Base-by-base conservation (phyloP, 2,888 invertebrate species). In the Xylophagus ater region DNA sequence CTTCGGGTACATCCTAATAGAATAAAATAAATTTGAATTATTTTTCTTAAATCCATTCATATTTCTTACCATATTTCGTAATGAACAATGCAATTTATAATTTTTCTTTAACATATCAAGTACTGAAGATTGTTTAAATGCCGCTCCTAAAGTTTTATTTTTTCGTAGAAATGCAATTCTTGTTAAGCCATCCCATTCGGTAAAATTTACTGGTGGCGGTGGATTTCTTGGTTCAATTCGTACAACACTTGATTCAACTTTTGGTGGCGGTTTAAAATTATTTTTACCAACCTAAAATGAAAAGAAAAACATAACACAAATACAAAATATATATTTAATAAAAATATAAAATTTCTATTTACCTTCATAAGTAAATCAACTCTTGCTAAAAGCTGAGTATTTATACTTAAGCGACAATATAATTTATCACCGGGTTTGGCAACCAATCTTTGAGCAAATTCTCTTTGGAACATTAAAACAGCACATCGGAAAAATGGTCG, bases 231-330 rank as follows among this genome's bases (percentile, higher is more conserved):
- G 98, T 59, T 98, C 97, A 58, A 99, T 82, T 54, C 98, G 73
- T 0, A 99, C 94, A 3, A 99, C 97, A 65, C 87, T 88, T 0
- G 97, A 97, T 62, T 99, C 98, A 2, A 99, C 97, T 73, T 97
- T 97, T 4, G 98, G 98, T 28, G 98, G 97, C 13, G 98, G 98
- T 46, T 85, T 77, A 59, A 99, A 98, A 67, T 98, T 98, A 62
- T 97, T 97, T 68, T 88, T 92, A 2, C 96, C 96, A 53, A 97
- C 62, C 46, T 90, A 79, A 82, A 60, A 49, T 66, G 65, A 47
- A 52, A 44, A 54, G 58, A 14, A 4, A 14, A 9, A 15, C 17
- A 10, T 12, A 36, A 21, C 12, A 20, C 17, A 33, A 26, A 36
- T 26, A n/a, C 12, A 28, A 14, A n/a, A 52, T 9, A 19, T 6